phyloP scores from a whole-genome alignment of 1,140 invertebrate species.

The Drosophila parvula region DNA sequence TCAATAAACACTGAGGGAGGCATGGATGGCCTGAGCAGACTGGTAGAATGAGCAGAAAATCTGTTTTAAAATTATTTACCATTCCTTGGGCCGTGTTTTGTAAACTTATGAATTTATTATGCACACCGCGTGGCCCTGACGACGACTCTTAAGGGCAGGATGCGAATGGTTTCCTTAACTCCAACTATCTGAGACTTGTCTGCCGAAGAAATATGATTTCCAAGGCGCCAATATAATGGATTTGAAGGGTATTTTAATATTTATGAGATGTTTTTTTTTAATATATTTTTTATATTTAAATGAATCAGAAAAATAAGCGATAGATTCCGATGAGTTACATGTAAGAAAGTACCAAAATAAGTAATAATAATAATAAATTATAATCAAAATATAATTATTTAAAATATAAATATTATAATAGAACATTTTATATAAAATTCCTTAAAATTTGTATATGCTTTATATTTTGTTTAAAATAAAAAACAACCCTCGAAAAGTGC shows the following conservation, averaged over 20 bases:
- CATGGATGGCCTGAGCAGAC: not conserved
- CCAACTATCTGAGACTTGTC: slow-evolving; percentile 10
- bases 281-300: not conserved
- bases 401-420: no score
- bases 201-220: slow-evolving; percentile 4
- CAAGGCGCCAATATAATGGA: slow-evolving; percentile 7
- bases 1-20: slow-evolving; percentile 38
- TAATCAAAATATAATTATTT: no score
- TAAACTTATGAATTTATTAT: slow-evolving; percentile 37
- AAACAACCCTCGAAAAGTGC: slow-evolving; percentile 1
- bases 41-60: slow-evolving; percentile 41
- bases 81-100: slow-evolving; percentile 18
- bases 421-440: no score
- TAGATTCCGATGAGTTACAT: not conserved
- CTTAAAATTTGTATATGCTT: no score
- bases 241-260: not conserved
- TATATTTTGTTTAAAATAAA: not conserved
- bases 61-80: slow-evolving; percentile 48
- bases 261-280: not conserved
- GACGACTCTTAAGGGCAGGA: slow-evolving; percentile 3
- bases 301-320: not conserved
- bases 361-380: not conserved
- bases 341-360: not conserved
- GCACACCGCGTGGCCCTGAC: slow-evolving; percentile 23
- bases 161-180: not conserved